phyloP scores from a whole-genome alignment of 2,113 vertebrate species.

The Aepyceros melampus region DNA sequence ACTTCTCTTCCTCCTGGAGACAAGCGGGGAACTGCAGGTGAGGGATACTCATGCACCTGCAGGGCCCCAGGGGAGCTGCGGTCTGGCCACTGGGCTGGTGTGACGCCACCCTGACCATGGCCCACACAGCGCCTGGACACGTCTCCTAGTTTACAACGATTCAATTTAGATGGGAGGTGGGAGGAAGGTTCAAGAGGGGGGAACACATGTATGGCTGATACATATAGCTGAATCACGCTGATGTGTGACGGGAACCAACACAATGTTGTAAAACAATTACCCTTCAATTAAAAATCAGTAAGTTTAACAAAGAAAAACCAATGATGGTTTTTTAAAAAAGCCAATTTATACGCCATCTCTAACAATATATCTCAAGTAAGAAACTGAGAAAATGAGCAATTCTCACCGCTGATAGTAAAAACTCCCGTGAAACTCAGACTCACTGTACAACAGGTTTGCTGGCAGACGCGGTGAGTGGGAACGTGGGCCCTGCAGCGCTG shows the following conservation, averaged over 20 bases:
- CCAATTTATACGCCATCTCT: fast-evolving
- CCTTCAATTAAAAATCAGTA: not conserved
- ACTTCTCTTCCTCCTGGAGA: slow-evolving; percentile 62
- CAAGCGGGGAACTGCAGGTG: fast-evolving
- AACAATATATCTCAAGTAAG: fast-evolving
- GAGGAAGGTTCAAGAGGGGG: not conserved
- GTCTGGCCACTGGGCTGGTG: fast-evolving
- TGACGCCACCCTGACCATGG: fast-evolving
- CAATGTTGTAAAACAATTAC: not conserved
- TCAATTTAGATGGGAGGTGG: not conserved
- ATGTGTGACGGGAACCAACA: not conserved
- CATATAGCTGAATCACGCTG: no score
- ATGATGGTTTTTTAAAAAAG: not conserved
- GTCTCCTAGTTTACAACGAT: fast-evolving
- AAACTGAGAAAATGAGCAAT: fast-evolving
- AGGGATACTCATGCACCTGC: fast-evolving
- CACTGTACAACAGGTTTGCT: fast-evolving
- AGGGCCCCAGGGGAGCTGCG: fast-evolving
- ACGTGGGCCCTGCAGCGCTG: fast-evolving
- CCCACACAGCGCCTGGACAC: fast-evolving
- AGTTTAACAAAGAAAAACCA: not conserved
- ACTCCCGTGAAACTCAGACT: fast-evolving
- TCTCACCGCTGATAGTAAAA: fast-evolving
- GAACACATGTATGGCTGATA: not conserved
- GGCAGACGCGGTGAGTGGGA: fast-evolving